These are phyloP conservation scores for Cavia aperea DNA, from an alignment of 2,113 vertebrate genomes.

Conservation along the genomic window DNA sequence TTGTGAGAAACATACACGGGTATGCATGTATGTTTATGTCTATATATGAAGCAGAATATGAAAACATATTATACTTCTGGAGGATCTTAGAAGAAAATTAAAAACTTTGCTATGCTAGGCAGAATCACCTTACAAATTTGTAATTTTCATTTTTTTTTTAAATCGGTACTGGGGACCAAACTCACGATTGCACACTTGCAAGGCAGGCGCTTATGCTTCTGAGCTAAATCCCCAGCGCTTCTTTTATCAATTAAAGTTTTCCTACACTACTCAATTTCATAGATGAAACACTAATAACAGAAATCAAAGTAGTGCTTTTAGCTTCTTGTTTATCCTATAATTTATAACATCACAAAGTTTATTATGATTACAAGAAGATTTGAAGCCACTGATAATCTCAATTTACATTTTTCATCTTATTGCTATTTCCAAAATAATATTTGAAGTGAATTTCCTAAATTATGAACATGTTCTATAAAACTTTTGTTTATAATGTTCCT, in stretches of 20 bases:
- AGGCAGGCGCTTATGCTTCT: no score
- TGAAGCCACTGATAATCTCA: background rate
- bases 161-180: no score
- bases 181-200: no score
- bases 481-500: background rate
- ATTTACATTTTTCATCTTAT: background rate
- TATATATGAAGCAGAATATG: background rate
- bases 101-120: background rate
- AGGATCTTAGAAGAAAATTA: background rate
- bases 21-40: background rate
- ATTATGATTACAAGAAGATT: background rate
- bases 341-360: background rate
- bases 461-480: slow-evolving; percentile 32
- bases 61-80: background rate
- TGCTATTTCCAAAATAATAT: slow-evolving; percentile 18
- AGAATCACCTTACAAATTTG: slow-evolving; percentile 19
- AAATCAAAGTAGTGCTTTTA: background rate
- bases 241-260: slow-evolving; percentile 10
- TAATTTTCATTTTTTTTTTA: background rate
- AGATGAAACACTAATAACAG: background rate
- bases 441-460: slow-evolving; percentile 3
- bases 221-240: background rate
- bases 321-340: background rate
- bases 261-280: background rate
- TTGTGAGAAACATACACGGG: background rate